Base-by-base conservation (phyloP, 2,797 vertebrate genomes). In the Sebastes dallii region DNA sequence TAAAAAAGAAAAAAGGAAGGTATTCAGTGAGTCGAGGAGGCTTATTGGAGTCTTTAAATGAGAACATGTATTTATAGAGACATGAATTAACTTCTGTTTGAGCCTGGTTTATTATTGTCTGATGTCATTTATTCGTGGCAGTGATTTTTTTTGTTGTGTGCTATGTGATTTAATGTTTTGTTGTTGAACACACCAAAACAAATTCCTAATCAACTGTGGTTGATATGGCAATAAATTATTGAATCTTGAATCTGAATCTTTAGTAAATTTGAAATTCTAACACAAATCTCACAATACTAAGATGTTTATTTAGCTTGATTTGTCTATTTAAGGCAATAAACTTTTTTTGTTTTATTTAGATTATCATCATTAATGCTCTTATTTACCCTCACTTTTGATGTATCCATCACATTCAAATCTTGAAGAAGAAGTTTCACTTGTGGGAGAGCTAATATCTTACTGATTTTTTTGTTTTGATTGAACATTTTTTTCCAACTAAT, bases 71-170 rank as follows among this genome's bases (percentile, higher is more conserved):
- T 73, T 69, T 32, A 72, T 58, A 74, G 61, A 72, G 29, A 58
- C 62, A 3, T 34, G 25, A 64, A 77, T 59, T 52, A 70, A 55
- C 66, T 79, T 66, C 61, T 24, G 30, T 29, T 66, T 34, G 32
- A 72, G 50, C 14, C 36, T 75, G 27, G 14, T 74, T 67, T 76
- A 82, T 75, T 80, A 9, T 39, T 65, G 32, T 55, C 32, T 71
- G 29, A 74, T 32, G 20, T 39, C 0, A 0, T 39, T 55, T 34
- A 58, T 20, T 32, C 58, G n/a, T 50, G 16, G 46, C 16, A 50
- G 18, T 16, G 39, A 16, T 42, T 42, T n/a, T n/a, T 52, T 52
- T 52, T n/a, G 8, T 52, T 52, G 8, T n/a, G 20, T 18, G 16
- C 16, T 46, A 46, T 46, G 42, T n/a, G 20, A 52, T 52, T 52